These are phyloP conservation scores for Epinephelus moara DNA, from an alignment of 2,113 vertebrate genomes.

Conservation along the genomic window DNA sequence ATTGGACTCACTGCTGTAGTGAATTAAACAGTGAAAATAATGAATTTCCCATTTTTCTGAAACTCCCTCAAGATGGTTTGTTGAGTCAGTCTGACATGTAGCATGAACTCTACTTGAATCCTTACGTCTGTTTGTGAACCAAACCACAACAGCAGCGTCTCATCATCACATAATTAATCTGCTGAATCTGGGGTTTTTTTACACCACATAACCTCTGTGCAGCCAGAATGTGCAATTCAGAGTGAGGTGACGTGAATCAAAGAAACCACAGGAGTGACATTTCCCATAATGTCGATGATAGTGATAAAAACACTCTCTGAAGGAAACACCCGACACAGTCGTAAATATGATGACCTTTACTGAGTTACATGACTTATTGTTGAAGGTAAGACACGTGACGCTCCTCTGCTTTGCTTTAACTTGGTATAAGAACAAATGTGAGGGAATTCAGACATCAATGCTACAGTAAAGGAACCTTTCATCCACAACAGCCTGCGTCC, in stretches of 20 bases:
- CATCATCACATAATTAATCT: neutral
- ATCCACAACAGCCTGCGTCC: too few relatives aligned
- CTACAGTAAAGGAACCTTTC: neutral
- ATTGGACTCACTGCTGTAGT: too few relatives aligned
- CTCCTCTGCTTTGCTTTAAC: neutral
- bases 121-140: neutral
- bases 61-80: too few relatives aligned
- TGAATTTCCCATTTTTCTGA: too few relatives aligned
- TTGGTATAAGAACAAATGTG: neutral
- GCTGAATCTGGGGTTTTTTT: neutral
- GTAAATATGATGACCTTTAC: constrained; percentile 13
- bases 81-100: neutral
- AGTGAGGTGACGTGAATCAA: neutral
- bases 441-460: neutral
- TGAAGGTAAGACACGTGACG: neutral
- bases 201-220: neutral
- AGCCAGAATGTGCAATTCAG: neutral
- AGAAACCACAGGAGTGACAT: constrained; percentile 8
- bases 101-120: neutral
- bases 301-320: neutral
- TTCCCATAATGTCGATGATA: neutral
- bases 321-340: constrained; percentile 3
- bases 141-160: neutral
- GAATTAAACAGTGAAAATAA: too few relatives aligned
- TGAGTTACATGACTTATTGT: neutral